Evolutionary conservation across 2,113 vertebrate genomes (phyloP).

Genomic region (Gorsachius goisagi): DNA sequence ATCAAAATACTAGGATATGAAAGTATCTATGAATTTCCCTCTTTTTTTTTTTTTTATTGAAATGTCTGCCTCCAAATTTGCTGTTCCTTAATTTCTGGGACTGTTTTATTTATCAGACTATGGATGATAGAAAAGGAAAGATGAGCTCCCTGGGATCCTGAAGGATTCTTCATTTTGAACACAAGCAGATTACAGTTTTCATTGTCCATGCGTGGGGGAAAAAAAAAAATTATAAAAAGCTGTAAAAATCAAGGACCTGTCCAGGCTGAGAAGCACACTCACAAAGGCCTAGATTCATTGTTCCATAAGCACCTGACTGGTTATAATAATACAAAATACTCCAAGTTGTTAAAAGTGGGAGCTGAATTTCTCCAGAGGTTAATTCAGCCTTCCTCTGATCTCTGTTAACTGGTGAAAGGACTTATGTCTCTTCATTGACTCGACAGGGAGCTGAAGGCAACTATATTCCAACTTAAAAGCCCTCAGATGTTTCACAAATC

Average conservation of each 20-base stretch:
- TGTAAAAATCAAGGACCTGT: not conserved
- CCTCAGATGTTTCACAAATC: not conserved
- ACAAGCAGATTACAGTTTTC: not conserved
- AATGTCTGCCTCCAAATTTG: not conserved
- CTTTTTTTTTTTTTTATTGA: not conserved
- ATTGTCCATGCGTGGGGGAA: rapidly evolving
- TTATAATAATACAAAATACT: not conserved
- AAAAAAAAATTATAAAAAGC: not conserved
- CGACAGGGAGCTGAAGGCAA: not conserved
- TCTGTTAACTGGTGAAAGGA: not conserved
- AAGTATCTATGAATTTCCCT: not conserved
- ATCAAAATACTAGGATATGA: not conserved
- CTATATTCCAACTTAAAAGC: not conserved
- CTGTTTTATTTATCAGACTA: not conserved
- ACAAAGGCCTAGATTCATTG: not conserved
- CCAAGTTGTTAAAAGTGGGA: not conserved
- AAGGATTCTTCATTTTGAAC: not conserved
- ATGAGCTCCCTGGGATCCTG: not conserved
- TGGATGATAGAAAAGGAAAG: not conserved
- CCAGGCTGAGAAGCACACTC: not conserved
- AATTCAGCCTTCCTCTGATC: not conserved
- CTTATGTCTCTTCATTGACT: not conserved
- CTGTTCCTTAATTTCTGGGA: not conserved
- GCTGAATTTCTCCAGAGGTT: not conserved
- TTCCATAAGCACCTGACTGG: not conserved